Evolutionary conservation across 2,888 invertebrate genomes (phyloP), one percentile per base, ranked within the genome.

Genomic region (Parnassius glacialis): DNA sequence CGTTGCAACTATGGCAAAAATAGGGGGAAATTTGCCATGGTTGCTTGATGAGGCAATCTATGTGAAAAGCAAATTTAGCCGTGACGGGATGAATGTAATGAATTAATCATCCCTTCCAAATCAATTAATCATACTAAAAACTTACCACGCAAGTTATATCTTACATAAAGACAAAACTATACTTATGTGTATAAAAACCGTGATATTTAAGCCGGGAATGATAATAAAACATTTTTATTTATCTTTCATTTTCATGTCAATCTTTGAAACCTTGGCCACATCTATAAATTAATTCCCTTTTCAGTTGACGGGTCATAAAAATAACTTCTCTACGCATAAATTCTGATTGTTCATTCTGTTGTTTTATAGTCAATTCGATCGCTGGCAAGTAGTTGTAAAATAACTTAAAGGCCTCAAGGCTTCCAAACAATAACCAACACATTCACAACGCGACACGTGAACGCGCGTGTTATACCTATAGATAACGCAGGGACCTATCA

Each of bases 281-380:
- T 67, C 73, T 68, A 77, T 81, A 84, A 84, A 85, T 85, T 85
- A 83, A 85, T 84, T 83, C 77, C 73, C 68, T 68, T 34, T 34
- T 70, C 74, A 71, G 71, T 76, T 79, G 80, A 80, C 79, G 66
- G 58, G 67, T 76, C 71, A 71, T 80, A 82, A 83, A 83, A 82
- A 82, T 71, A 74, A 71, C 73, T 76, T 79, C 79, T 81, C 78
- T 79, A 82, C 70, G 74, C 80, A 77, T 85, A 81, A 82, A 83
- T 74, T 78, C 74, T 79, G 79, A 87, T 87, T 86, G 87, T 85
- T 82, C 75, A 71, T 76, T n/a, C n/a, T n/a, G n/a, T n/a, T 76
- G 78, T 79, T 90, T 87, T 87, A 87, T 85, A 76, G 85, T 76
- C 83, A 76, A 84, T 83, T 83, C 81, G 79, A 81, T 81, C 75